phyloP scores from a whole-genome alignment of 2,797 vertebrate genomes.

The Pseudochirops cupreus region DNA sequence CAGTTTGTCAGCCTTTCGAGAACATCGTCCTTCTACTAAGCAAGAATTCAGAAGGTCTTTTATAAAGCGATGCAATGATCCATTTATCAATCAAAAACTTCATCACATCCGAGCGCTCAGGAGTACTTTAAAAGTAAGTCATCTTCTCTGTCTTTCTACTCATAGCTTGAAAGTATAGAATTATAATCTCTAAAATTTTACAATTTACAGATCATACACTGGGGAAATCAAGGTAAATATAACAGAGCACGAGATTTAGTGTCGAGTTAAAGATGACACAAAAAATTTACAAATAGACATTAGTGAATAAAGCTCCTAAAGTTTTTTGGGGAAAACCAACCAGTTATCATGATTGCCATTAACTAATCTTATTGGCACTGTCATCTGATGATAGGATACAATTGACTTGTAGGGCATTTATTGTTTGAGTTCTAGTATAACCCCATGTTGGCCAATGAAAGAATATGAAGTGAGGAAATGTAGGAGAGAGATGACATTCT shows the following conservation, averaged over 20 bases:
- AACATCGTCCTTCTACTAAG: slow-evolving; percentile 90
- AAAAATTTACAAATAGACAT: slow-evolving; percentile 36
- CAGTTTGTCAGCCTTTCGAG: slow-evolving; percentile 90
- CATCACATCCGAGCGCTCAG: slow-evolving; percentile 92
- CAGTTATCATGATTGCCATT: neutral
- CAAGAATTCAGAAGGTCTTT: slow-evolving; percentile 92
- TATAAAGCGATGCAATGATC: slow-evolving; percentile 90
- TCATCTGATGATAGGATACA: neutral
- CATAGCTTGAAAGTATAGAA: neutral
- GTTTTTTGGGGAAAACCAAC: neutral
- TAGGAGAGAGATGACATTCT: slow-evolving; percentile 27
- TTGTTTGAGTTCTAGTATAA: slow-evolving; percentile 11
- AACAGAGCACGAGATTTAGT: slow-evolving; percentile 21
- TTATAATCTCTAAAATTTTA: slow-evolving; percentile 34
- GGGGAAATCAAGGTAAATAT: neutral
- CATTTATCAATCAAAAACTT: slow-evolving; percentile 92
- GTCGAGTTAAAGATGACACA: slow-evolving; percentile 17
- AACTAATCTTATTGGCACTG: slow-evolving; percentile 3
- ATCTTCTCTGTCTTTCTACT: neutral
- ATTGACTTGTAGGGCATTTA: slow-evolving; percentile 10
- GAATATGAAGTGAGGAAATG: neutral
- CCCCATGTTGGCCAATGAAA: slow-evolving; percentile 1
- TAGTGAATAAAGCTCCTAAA: slow-evolving; percentile 22
- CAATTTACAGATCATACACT: neutral
- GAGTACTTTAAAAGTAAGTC: slow-evolving; percentile 93